These are phyloP conservation scores for Ameiurus melas DNA, from an alignment of 2,113 vertebrate species.

Conservation along the genomic window DNA sequence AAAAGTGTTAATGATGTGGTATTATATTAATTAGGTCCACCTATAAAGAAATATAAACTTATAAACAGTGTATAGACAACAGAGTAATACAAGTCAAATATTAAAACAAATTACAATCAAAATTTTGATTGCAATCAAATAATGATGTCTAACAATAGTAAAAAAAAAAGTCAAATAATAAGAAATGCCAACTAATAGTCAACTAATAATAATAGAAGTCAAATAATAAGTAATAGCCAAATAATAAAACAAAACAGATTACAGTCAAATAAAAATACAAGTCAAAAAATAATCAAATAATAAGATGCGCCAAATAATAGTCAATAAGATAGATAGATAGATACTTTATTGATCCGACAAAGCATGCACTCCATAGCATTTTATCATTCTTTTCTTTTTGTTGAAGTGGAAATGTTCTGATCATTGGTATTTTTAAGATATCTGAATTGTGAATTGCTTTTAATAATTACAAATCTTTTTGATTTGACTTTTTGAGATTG, in stretches of 20 bases:
- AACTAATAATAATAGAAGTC: neutral
- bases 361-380: neutral
- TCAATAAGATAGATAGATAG: neutral
- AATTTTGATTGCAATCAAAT: neutral
- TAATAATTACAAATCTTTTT: neutral
- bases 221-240: neutral
- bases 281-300: neutral
- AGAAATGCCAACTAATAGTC: too few species aligned
- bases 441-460: neutral
- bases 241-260: neutral
- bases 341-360: too few species aligned
- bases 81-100: neutral
- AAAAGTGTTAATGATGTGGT: neutral
- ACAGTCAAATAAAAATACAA: neutral
- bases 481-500: neutral
- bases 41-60: neutral
- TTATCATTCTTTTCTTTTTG: neutral
- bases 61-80: neutral
- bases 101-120: neutral
- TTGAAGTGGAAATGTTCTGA: neutral
- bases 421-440: neutral
- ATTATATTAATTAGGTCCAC: neutral
- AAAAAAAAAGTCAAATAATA: neutral
- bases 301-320: neutral
- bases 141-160: neutral